Percentiles rank a stretch among this genome's conserved stretches.
Conservation (phyloP, 2,113 vertebrate genomes). For the Columba livia region DNA sequence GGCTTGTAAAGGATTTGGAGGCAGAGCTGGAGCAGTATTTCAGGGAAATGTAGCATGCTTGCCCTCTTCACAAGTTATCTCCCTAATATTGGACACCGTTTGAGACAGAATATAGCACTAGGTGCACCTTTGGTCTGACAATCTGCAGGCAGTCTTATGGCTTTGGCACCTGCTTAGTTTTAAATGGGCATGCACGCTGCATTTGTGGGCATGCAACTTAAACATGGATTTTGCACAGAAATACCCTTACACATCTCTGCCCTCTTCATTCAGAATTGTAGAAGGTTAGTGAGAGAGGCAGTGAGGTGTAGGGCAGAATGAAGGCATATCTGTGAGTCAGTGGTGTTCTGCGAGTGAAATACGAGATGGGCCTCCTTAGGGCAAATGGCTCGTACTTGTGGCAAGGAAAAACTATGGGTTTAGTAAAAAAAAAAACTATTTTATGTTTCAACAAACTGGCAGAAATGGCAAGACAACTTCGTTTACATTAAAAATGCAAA, state of each 20-base stretch:
- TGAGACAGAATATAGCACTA: neutral
- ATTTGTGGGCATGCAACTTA: neutral
- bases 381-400: neutral
- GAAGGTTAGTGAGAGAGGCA: neutral
- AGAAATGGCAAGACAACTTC: neutral
- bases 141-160: neutral
- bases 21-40: neutral
- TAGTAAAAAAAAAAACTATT: neutral
- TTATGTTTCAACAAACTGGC: neutral
- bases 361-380: neutral
- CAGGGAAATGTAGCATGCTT: neutral
- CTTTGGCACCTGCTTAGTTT: neutral
- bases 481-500: constrained; percentile 1
- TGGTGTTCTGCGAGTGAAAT: neutral
- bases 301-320: neutral
- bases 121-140: neutral
- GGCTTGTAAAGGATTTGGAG: neutral
- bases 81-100: neutral
- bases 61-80: neutral
- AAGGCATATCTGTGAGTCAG: rapidly evolving
- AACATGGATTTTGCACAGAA: neutral
- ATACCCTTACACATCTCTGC: neutral
- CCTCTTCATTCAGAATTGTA: neutral
- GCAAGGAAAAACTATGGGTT: neutral
- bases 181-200: rapidly evolving